Percentiles rank a stretch among this genome's conserved stretches.
phyloP scores from a whole-genome alignment of 2,888 invertebrate genomes.

The Drosophila prolongata region DNA sequence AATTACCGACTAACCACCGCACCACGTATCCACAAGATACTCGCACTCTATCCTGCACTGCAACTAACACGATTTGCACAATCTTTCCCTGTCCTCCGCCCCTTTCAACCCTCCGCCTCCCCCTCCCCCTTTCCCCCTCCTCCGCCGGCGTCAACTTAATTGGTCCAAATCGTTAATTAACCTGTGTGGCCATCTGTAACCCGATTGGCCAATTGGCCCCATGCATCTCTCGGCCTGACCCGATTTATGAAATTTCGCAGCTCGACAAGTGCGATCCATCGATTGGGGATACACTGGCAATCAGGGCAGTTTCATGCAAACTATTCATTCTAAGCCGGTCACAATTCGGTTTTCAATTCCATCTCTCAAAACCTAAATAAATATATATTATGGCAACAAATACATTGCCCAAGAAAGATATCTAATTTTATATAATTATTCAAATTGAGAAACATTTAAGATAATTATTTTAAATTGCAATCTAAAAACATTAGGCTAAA shows the following conservation, averaged over 20 bases:
- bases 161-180: constrained; percentile 75
- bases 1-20: constrained; percentile 29
- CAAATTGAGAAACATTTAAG: too few relatives aligned
- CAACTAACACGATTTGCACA: constrained; percentile 25
- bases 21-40: constrained; percentile 26
- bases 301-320: neutral
- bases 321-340: too few relatives aligned
- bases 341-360: too few relatives aligned
- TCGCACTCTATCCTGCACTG: constrained; percentile 27
- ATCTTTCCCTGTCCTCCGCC: neutral
- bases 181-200: constrained; percentile 69
- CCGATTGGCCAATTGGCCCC: constrained; percentile 75
- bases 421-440: too few relatives aligned
- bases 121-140: neutral
- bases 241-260: constrained; percentile 49
- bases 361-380: too few relatives aligned
- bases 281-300: constrained; percentile 17
- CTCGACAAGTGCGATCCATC: constrained; percentile 29
- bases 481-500: too few relatives aligned
- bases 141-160: constrained; percentile 48
- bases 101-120: neutral
- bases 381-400: too few relatives aligned
- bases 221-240: constrained; percentile 70
- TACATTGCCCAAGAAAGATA: too few relatives aligned
- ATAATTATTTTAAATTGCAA: too few relatives aligned